Evolutionary conservation across 30 jellyfish, hydroid and myxozoan species (phyloP).

Genomic region (Hydractinia symbiolongicarpus): DNA sequence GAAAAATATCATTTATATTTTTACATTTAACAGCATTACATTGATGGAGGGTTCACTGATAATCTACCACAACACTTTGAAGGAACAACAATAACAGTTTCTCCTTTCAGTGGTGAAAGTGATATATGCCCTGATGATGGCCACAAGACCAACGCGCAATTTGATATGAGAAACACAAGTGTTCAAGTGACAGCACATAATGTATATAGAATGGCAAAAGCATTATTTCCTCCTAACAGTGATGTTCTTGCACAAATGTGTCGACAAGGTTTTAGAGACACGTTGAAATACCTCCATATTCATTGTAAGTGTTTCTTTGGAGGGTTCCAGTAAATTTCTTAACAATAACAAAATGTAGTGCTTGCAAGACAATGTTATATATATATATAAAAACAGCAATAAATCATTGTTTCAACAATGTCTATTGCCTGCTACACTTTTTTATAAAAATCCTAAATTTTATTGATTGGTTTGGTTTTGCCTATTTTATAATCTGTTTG

Average conservation of each 20-base stretch:
- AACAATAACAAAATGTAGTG: too few species aligned
- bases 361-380: too few species aligned
- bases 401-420: too few species aligned
- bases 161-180: conserved; percentile 82
- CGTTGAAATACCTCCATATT: conserved; percentile 73
- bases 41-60: conserved; percentile 98
- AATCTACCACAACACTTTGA: conserved; percentile 92
- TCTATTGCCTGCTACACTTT: too few species aligned
- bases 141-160: conserved; percentile 45
- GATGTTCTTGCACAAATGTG: conserved; percentile 84
- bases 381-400: too few species aligned
- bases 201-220: conserved; percentile 89
- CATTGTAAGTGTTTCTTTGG: conserved; percentile 54
- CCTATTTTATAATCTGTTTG: not conserved
- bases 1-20: not conserved
- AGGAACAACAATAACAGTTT: conserved; percentile 91
- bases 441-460: not conserved
- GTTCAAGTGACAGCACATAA: conserved; percentile 79
- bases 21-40: conserved; percentile 48
- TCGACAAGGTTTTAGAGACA: conserved; percentile 91
- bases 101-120: conserved; percentile 99
- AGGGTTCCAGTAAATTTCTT: too few species aligned
- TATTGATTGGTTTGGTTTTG: too few species aligned
- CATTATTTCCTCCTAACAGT: conserved; percentile 85
- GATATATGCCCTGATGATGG: conserved; percentile 97